Evolutionary conservation across 2,888 invertebrate species (phyloP), one percentile per base, ranked within the genome.

Genomic region (Sphaerophoria taeniata): DNA sequence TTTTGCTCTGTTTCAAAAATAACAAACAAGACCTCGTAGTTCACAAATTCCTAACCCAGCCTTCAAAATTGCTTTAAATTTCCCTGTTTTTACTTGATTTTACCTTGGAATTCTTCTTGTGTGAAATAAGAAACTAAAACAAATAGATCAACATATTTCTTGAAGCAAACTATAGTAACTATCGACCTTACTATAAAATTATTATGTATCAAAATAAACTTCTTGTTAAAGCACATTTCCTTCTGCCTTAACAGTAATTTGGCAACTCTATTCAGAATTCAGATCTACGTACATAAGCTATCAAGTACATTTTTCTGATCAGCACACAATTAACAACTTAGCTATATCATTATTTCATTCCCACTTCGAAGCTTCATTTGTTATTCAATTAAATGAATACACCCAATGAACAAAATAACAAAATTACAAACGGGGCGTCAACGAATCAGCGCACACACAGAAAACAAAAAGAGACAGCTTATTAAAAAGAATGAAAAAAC

Each of bases 341-440:
- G 51, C 31, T 16, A 60, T 72, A 36, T 49, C 45, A 36, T 70
- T 61, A 60, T 61, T 56, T 60, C 65, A 9, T 36, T 65, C 58
- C 74, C 69, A 55, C 53, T 65, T 49, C 11, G 55, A 36, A 34
- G 12, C 24, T 36, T 16, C 55, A 31, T 60, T 69, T 49, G 12
- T 14, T 11, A 60, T 43, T 39, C 45, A 63, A 39, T 9, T 55
- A 39, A 71, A 55, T 34, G 5, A 53, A 58, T 12, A 45, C 16
- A 63, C 14, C 65, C 9, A 76, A 53, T 34, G 63, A 14, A 53
- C 9, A 77, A 45, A 33, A 56, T 5, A 14, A 53, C 9, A 77
- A 45, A 33, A 56, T 7, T 51, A 43, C 43, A 47, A 73, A 56
- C 12, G 47, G 78, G 82, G 82, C 78, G 82, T 61, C 24, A 43